These are phyloP conservation scores for Philotrypesis tridentata DNA, from an alignment of 1,140 invertebrate species.

Conservation along the genomic window DNA sequence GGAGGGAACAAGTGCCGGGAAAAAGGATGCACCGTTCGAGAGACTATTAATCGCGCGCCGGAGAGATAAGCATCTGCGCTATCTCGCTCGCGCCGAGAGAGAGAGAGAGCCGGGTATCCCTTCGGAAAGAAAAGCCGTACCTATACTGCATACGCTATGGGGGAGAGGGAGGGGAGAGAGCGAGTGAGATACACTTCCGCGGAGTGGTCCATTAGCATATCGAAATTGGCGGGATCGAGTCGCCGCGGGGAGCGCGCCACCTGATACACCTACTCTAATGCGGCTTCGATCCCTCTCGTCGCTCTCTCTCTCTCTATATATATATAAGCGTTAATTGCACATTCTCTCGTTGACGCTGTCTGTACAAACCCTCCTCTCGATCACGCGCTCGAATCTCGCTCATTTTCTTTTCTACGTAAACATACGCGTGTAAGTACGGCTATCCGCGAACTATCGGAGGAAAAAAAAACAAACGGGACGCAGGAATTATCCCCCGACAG, in stretches of 20 bases:
- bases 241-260: constrained; percentile 10
- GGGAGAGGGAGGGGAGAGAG: too few species aligned
- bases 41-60: too few species aligned
- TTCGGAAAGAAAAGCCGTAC: not conserved
- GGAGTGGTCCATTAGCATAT: constrained; percentile 10
- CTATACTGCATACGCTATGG: too few species aligned
- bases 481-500: too few species aligned
- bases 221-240: constrained; percentile 14
- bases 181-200: not conserved
- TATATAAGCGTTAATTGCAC: constrained; percentile 6
- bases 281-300: not conserved
- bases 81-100: too few species aligned
- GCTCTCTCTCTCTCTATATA: too few species aligned
- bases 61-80: not conserved
- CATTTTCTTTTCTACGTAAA: too few species aligned
- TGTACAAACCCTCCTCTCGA: too few species aligned
- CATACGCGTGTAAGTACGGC: too few species aligned
- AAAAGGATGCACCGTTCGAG: not conserved
- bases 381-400: too few species aligned
- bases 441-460: too few species aligned
- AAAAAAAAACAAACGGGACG: too few species aligned
- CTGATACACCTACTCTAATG: not conserved
- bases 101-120: not conserved
- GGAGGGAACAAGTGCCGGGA: not conserved
- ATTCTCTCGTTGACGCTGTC: not conserved